Conservation (phyloP, 2,797 vertebrate species). For the Fringilla coelebs region DNA sequence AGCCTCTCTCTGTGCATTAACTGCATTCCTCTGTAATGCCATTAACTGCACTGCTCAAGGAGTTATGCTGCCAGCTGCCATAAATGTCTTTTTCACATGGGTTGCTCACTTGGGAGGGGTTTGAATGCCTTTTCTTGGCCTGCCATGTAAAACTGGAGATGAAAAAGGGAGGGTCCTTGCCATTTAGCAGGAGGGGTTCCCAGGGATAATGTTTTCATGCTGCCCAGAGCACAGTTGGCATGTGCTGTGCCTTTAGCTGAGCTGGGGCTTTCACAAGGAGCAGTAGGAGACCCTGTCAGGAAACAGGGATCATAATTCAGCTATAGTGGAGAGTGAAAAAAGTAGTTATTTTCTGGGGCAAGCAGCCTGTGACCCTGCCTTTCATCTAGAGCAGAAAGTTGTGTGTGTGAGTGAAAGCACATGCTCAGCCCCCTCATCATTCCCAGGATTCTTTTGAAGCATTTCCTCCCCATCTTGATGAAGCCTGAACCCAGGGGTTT, state of each 20-base stretch:
- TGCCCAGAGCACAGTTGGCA: neutral
- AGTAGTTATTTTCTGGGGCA: neutral
- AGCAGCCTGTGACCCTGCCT: neutral
- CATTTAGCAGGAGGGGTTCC: neutral
- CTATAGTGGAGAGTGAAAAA: neutral
- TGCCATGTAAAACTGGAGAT: neutral
- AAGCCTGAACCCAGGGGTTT: neutral
- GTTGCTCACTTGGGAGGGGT: neutral
- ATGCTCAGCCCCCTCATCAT: neutral
- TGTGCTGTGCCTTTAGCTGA: neutral
- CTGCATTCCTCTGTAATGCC: neutral
- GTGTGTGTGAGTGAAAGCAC: neutral
- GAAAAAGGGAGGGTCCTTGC: neutral
- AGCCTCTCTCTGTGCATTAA: neutral
- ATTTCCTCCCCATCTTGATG: neutral
- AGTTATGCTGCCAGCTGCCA: neutral
- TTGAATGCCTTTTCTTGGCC: neutral
- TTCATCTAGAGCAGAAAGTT: neutral
- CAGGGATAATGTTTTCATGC: neutral
- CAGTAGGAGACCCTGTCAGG: neutral
- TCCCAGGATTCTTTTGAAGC: constrained; percentile 5
- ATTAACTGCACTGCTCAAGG: neutral
- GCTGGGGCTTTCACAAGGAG: neutral
- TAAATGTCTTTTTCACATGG: neutral
- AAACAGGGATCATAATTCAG: neutral